Percentiles rank a stretch among this genome's conserved stretches.
Evolutionary conservation across 2,797 vertebrate species (phyloP).

Genomic region (Rhinophrynus dorsalis): DNA sequence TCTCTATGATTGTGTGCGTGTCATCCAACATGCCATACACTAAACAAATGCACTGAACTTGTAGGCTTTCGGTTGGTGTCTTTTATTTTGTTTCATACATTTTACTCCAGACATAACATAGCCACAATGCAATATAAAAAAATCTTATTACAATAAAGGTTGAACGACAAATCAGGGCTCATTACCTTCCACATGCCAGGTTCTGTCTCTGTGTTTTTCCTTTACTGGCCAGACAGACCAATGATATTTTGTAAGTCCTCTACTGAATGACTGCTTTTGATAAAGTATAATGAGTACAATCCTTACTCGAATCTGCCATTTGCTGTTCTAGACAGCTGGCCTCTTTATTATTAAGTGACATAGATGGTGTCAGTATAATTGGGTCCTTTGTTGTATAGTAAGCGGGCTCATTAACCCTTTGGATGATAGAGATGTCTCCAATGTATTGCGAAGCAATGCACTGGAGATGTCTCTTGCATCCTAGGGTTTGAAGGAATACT

Average conservation of each 20-base stretch:
- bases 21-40: not conserved
- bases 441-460: too few relatives aligned
- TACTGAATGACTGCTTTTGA: not conserved
- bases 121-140: not conserved
- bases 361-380: not conserved
- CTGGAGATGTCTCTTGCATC: too few relatives aligned
- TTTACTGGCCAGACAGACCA: not conserved
- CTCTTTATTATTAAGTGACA: not conserved
- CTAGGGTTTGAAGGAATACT: too few relatives aligned
- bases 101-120: not conserved
- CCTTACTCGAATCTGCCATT: not conserved
- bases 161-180: not conserved
- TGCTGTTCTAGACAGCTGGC: not conserved
- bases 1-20: not conserved
- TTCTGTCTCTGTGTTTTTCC: not conserved
- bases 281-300: not conserved
- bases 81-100: not conserved
- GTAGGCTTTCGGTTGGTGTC: not conserved
- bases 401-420: not conserved
- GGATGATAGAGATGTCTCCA: too few relatives aligned
- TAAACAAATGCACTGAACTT: not conserved
- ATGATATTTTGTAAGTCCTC: not conserved
- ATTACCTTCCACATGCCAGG: not conserved
- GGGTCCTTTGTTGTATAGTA: constrained; percentile 14
- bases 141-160: constrained; percentile 2